Conservation (phyloP, 2,888 invertebrate genomes). For the Apeira syringaria region DNA sequence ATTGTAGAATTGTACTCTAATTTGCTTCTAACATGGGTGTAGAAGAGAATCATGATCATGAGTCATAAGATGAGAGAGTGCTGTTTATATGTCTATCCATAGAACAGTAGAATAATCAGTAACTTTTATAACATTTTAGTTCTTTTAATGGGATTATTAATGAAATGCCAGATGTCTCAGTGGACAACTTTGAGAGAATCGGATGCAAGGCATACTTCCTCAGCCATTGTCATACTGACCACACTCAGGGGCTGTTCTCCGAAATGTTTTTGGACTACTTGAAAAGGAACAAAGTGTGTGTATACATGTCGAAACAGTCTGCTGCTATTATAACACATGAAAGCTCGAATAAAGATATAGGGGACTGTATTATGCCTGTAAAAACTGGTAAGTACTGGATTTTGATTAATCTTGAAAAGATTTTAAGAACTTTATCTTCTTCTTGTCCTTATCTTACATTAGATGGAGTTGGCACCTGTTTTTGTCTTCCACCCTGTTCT, state of each 20-base stretch:
- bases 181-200: conserved; percentile 82
- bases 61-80: no score
- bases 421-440: no score
- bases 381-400: conserved; percentile 39
- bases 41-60: no score
- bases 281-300: conserved; percentile 31
- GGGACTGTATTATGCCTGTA: conserved; percentile 40
- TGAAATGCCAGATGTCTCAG: conserved; percentile 85
- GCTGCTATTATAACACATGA: conserved; percentile 45
- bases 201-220: conserved; percentile 83
- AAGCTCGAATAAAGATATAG: conserved; percentile 22
- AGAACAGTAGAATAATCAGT: no score
- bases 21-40: no score
- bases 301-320: conserved; percentile 51
- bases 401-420: no score
- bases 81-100: no score
- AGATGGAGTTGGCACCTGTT: no score
- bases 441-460: no score
- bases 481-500: no score
- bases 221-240: conserved; percentile 87
- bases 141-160: conserved; percentile 84
- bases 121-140: no score
- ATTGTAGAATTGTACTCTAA: no score
- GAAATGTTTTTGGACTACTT: conserved; percentile 30
- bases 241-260: conserved; percentile 77